Base-by-base conservation (phyloP, 1,140 invertebrate species). In the Colletes latitarsis region DNA sequence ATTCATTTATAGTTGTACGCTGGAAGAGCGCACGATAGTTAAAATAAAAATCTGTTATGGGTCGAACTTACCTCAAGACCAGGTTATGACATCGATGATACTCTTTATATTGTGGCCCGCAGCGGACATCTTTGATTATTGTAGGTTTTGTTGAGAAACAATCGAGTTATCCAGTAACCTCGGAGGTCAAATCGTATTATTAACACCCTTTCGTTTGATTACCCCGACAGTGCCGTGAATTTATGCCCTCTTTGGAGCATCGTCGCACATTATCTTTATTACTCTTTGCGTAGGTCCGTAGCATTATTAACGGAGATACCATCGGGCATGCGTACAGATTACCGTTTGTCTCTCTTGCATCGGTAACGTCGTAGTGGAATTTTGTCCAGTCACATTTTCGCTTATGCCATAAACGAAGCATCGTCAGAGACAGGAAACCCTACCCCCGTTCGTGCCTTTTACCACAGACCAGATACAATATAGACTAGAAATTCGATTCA, bases 201-300 rank as follows among this genome's bases (percentile, higher is more conserved):
- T 12, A 53, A 30, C 46, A 63, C 68, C 53, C 39, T 6, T 72
- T 46, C 41, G 58, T 3, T 17, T 53, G 4, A 21, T 4, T 55
- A 19, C 17, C 57, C 14, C 39, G n/a, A 73, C 41, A 49, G 17
- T 39, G 4, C 15, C 41, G 17, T 30, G 9, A 43, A 39, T 64
- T 66, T 79, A 63, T 41, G 49, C 49, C 60, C 77, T 19, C 39
- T 73, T 64, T 15, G 58, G 52, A 64, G 5, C 69, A 79, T 57
- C 1, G 15, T 73, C 58, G 53, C 46, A 21, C 53, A 60, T 69
- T 58, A 58, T 69, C 41, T 43, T 10, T 6, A 53, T 15, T n/a
- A 6, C 21, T n/a, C 9, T 30, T n/a, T 46, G 12, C 49, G 39
- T 41, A 4, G 17, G 6, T 60, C 19, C n/a, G 53, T 49, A 21